Percentiles rank a stretch among this genome's conserved stretches.
These are phyloP conservation scores for Strix occidentalis DNA, from an alignment of 2,797 vertebrate species.

Conservation along the genomic window DNA sequence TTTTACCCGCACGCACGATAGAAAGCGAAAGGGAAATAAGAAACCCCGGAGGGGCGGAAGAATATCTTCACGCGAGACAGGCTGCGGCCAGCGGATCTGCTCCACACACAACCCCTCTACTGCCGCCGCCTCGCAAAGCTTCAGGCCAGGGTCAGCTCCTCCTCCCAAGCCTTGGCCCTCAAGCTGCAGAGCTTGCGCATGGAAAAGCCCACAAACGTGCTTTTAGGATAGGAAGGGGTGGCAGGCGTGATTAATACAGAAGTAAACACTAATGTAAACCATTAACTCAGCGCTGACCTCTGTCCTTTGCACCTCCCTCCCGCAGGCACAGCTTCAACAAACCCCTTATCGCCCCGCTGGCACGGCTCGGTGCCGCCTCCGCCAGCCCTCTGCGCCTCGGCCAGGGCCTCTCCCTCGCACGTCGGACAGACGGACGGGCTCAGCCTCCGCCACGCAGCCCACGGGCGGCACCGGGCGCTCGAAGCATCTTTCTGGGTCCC, in stretches of 20 bases:
- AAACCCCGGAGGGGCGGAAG: fast-evolving
- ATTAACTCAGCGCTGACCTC: slow-evolving; percentile 32
- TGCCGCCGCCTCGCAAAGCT: not conserved
- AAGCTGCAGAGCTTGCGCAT: fast-evolving
- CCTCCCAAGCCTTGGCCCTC: not conserved
- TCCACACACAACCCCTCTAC: not conserved
- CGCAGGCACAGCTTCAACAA: not conserved
- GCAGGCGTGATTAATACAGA: not conserved
- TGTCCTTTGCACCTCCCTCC: not conserved
- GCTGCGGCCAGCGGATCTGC: fast-evolving
- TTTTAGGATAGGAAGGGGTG: not conserved
- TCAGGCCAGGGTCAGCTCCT: not conserved
- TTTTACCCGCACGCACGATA: not conserved
- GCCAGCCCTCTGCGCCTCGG: fast-evolving
- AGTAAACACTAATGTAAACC: slow-evolving; percentile 1
- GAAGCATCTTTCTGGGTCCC: not conserved
- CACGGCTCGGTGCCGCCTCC: fast-evolving
- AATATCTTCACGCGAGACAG: not conserved
- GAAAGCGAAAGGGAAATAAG: not conserved
- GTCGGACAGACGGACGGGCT: fast-evolving
- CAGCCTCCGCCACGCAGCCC: not conserved
- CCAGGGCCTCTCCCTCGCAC: fast-evolving
- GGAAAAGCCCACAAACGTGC: not conserved
- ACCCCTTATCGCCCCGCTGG: fast-evolving
- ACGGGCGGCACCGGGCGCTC: fast-evolving